Conservation (phyloP, 2,113 vertebrate species). For the Ceuthmochares aereus region DNA sequence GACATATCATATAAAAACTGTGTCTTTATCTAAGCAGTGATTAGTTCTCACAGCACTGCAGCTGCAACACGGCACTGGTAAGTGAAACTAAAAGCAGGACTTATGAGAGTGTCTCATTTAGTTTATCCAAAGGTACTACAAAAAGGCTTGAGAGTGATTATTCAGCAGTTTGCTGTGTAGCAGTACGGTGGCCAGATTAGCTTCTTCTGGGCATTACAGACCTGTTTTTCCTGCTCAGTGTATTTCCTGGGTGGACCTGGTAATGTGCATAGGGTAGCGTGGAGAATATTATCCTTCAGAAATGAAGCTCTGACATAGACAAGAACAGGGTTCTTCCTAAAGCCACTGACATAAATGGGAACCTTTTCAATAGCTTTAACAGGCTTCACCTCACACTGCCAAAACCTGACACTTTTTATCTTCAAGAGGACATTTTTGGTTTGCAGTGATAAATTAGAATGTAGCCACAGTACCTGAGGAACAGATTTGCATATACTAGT, state of each 20-base stretch:
- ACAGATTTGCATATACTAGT: neutral
- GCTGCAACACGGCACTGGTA: neutral
- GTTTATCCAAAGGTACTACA: neutral
- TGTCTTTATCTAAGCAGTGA: neutral
- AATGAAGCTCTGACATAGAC: neutral
- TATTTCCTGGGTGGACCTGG: neutral
- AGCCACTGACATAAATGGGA: neutral
- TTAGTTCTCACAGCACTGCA: neutral
- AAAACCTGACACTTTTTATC: neutral
- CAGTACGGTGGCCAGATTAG: neutral
- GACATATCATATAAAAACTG: neutral
- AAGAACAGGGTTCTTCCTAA: neutral
- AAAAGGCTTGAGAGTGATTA: neutral
- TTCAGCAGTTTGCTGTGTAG: neutral
- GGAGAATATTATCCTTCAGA: neutral
- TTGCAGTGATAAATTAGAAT: neutral
- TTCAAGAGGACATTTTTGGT: neutral
- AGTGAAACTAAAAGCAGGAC: neutral
- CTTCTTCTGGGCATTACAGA: neutral
- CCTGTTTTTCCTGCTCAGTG: neutral
- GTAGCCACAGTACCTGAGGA: neutral
- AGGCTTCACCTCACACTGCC: neutral
- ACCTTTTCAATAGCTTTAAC: neutral
- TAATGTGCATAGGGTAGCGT: neutral
- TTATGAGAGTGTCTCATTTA: neutral